These are phyloP conservation scores for Periophthalmus magnuspinnatus DNA, from an alignment of 2,797 vertebrate species.

Conservation along the genomic window DNA sequence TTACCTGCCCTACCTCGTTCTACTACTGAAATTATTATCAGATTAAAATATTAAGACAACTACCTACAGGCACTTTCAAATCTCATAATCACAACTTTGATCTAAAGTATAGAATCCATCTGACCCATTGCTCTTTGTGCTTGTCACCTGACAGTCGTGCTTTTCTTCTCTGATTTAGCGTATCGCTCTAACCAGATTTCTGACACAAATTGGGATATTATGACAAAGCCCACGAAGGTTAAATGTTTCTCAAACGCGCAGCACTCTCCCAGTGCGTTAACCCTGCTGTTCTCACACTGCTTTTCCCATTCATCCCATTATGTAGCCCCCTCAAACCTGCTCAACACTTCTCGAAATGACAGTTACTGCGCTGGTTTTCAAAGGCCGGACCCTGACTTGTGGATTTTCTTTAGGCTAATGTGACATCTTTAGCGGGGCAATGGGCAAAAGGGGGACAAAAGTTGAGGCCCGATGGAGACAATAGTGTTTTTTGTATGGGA, in stretches of 20 bases:
- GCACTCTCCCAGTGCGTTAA: constrained; percentile 51
- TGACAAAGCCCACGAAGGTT: constrained; percentile 80
- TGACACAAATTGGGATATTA: constrained; percentile 83
- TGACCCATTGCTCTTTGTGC: constrained; percentile 37
- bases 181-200: constrained; percentile 75
- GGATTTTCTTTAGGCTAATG: constrained; percentile 79
- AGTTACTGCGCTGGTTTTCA: constrained; percentile 69
- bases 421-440: constrained; percentile 70
- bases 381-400: constrained; percentile 69
- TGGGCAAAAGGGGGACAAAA: constrained; percentile 46
- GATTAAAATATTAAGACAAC: not conserved
- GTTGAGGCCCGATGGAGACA: constrained; percentile 60
- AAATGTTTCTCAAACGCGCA: constrained; percentile 73
- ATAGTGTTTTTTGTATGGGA: constrained; percentile 71
- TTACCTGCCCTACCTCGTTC: not conserved
- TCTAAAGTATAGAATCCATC: not conserved
- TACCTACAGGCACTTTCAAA: no score
- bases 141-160: constrained; percentile 68
- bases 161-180: constrained; percentile 77
- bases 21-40: not conserved
- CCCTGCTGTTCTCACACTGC: constrained; percentile 44
- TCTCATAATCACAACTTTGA: constrained; percentile 1
- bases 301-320: constrained; percentile 73
- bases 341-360: constrained; percentile 80
- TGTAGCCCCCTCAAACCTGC: constrained; percentile 73